Evolutionary conservation across 2,888 invertebrate genomes (phyloP).

Genomic region (Schizotus pectinicornis): DNA sequence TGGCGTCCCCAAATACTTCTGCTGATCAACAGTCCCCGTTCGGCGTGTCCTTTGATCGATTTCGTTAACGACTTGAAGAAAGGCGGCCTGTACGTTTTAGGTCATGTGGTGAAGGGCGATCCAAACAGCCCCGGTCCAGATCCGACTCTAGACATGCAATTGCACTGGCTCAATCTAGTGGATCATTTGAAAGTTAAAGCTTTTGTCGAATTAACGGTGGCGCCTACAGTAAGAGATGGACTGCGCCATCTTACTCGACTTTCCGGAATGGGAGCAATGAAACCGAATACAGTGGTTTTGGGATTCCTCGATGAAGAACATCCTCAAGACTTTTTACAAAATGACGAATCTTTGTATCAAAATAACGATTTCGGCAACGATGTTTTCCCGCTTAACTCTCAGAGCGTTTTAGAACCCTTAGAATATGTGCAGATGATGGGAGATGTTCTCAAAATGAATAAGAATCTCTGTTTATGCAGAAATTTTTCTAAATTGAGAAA

Average conservation of each 20-base stretch:
- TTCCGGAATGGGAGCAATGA: slow-evolving; percentile 98
- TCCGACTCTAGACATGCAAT: slow-evolving; percentile 77
- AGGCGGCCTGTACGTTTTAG: slow-evolving; percentile 86
- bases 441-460: slow-evolving; percentile 90
- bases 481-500: slow-evolving; percentile 88
- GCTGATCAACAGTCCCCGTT: slow-evolving; percentile 89
- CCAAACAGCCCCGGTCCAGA: slow-evolving; percentile 65
- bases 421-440: slow-evolving; percentile 86
- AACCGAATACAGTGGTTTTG: slow-evolving; percentile 95
- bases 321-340: slow-evolving; percentile 80
- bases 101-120: slow-evolving; percentile 78
- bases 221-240: slow-evolving; percentile 85
- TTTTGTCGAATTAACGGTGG: slow-evolving; percentile 92
- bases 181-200: slow-evolving; percentile 96
- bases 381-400: slow-evolving; percentile 63
- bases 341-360: slow-evolving; percentile 67
- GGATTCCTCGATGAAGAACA: slow-evolving; percentile 86
- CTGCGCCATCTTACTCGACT: slow-evolving; percentile 89
- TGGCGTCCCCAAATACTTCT: slow-evolving; percentile 98
- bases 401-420: slow-evolving; percentile 42
- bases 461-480: slow-evolving; percentile 92
- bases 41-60: slow-evolving; percentile 89
- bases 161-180: slow-evolving; percentile 91
- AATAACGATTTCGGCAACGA: slow-evolving; percentile 64
- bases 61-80: slow-evolving; percentile 99